Conservation (phyloP, 2,888 invertebrate species). For the Meganola albula region DNA sequence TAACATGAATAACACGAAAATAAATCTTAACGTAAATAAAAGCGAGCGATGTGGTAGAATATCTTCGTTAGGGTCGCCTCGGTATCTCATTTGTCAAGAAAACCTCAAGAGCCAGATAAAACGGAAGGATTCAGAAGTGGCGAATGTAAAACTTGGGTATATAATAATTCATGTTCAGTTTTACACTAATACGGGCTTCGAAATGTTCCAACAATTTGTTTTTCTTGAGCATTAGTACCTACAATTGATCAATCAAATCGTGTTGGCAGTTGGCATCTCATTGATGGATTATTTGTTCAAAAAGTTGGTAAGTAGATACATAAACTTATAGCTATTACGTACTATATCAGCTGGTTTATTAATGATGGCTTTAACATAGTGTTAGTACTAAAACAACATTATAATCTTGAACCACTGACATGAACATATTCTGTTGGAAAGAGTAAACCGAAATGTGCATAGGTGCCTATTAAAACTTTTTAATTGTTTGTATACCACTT, state of each 20-base stretch:
- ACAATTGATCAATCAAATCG: slow-evolving; percentile 20
- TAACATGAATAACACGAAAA: slow-evolving; percentile 17
- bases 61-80: slow-evolving; percentile 33
- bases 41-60: slow-evolving; percentile 33
- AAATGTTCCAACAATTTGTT: slow-evolving; percentile 17
- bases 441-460: slow-evolving; percentile 10
- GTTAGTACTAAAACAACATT: too few relatives aligned
- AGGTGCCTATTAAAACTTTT: slow-evolving; percentile 25
- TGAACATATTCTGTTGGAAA: too few relatives aligned
- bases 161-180: slow-evolving; percentile 31
- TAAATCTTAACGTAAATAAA: slow-evolving; percentile 28
- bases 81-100: slow-evolving; percentile 45
- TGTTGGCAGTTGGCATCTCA: slow-evolving; percentile 3
- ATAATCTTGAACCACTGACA: too few relatives aligned
- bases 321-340: too few relatives aligned
- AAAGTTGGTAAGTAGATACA: too few relatives aligned
- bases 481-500: slow-evolving; percentile 25
- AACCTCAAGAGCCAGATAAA: slow-evolving; percentile 52
- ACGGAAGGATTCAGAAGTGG: slow-evolving; percentile 37
- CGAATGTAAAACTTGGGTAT: slow-evolving; percentile 29
- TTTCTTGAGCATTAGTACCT: slow-evolving; percentile 14
- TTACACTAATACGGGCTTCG: slow-evolving; percentile 23
- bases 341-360: too few relatives aligned
- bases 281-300: slow-evolving; percentile 11
- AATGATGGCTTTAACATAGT: too few relatives aligned